Conservation (phyloP, 2,888 invertebrate genomes). For the Neocrepidodera transversa region DNA sequence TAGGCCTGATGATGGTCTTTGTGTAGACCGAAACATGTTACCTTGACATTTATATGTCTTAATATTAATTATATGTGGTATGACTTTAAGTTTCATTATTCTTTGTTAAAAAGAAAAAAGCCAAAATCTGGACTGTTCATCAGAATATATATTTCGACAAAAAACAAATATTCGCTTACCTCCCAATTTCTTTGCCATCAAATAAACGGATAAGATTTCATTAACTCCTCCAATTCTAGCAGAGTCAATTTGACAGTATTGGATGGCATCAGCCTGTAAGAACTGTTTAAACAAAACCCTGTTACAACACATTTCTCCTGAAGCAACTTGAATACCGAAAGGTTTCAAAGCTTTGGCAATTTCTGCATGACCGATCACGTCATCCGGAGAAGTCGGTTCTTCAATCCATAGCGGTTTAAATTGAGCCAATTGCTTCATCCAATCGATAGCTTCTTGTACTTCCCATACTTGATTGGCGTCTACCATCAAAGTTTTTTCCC, state of each 20-base stretch:
- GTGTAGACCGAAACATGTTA: too few species aligned
- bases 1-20: too few species aligned
- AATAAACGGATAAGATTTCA: conserved; percentile 84
- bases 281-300: conserved; percentile 92
- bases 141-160: too few species aligned
- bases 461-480: conserved; percentile 93
- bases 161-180: conserved; percentile 61
- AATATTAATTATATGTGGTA: too few species aligned
- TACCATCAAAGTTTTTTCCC: conserved; percentile 79
- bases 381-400: conserved; percentile 92
- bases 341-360: conserved; percentile 79
- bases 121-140: too few species aligned
- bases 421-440: conserved; percentile 80
- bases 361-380: conserved; percentile 82
- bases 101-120: too few species aligned
- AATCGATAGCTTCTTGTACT: conserved; percentile 81
- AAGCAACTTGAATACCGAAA: conserved; percentile 83
- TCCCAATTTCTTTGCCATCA: conserved; percentile 86
- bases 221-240: conserved; percentile 88
- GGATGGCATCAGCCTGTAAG: conserved; percentile 78
- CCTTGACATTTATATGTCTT: too few species aligned
- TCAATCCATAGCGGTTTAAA: conserved; percentile 88
- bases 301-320: conserved; percentile 93
- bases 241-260: conserved; percentile 90
- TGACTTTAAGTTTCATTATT: too few species aligned